Conservation (phyloP, 2,888 invertebrate species). For the Parnassius smintheus region DNA sequence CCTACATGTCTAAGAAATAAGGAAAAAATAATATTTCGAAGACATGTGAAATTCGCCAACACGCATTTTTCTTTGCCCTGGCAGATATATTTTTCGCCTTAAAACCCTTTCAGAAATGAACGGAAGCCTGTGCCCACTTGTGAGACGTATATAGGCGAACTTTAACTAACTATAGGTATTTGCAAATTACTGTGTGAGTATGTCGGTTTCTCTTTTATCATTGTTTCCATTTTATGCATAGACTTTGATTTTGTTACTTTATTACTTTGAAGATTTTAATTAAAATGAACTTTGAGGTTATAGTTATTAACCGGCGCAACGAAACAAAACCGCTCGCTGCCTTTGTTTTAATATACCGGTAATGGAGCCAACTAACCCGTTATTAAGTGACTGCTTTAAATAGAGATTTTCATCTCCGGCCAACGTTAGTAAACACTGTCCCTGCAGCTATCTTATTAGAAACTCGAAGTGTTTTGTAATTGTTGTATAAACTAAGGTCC, state of each 20-base stretch:
- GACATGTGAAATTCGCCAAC: too few species aligned
- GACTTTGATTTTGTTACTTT: too few species aligned
- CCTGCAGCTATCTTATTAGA: constrained; percentile 26
- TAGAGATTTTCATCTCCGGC: constrained; percentile 27
- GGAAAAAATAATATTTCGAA: too few species aligned
- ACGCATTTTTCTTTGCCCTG: too few species aligned
- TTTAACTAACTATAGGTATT: too few species aligned
- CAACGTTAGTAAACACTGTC: constrained; percentile 26
- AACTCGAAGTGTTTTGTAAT: constrained; percentile 31
- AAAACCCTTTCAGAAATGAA: too few species aligned
- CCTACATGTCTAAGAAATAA: too few species aligned
- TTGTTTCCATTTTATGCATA: constrained; percentile 9
- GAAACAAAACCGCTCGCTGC: constrained; percentile 16
- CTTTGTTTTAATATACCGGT: constrained; percentile 30
- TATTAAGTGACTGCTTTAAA: constrained; percentile 30
- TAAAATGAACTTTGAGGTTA: constrained; percentile 23
- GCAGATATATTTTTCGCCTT: too few species aligned
- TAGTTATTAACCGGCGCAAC: constrained; percentile 6
- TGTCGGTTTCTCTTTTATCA: neutral
- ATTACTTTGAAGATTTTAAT: too few species aligned
- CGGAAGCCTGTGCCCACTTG: too few species aligned
- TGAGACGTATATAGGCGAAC: too few species aligned
- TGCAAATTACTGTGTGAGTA: neutral
- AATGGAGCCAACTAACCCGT: constrained; percentile 28
- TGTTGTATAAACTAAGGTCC: constrained; percentile 26